Evolutionary conservation across 2,797 vertebrate genomes (phyloP).

Genomic region (Siniperca undulata): DNA sequence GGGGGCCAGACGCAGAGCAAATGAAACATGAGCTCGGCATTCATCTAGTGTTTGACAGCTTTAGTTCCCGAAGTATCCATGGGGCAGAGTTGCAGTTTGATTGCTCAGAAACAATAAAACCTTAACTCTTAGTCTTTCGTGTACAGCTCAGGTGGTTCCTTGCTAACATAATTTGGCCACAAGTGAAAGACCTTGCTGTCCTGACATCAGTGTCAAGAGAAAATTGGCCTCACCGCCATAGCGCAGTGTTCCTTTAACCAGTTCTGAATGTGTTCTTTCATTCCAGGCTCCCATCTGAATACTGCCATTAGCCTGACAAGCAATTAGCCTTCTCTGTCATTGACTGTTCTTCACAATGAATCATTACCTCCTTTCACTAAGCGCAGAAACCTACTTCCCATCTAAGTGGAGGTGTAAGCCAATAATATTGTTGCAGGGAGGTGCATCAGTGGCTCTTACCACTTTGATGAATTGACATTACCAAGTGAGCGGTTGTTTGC

Average conservation of each 20-base stretch:
- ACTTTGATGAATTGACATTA: constrained; percentile 37
- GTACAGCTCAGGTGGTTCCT: not conserved
- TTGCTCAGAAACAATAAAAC: constrained; percentile 50
- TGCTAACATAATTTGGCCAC: constrained; percentile 7
- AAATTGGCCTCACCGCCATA: constrained; percentile 15
- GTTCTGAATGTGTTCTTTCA: constrained; percentile 6
- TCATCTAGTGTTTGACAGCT: constrained; percentile 44
- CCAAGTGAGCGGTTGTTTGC: constrained; percentile 29
- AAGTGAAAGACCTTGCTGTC: constrained; percentile 1
- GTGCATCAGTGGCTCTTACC: not conserved
- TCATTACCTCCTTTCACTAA: constrained; percentile 49
- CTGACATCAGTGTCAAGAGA: constrained; percentile 22
- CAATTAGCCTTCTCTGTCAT: constrained; percentile 52
- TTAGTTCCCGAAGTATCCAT: constrained; percentile 36
- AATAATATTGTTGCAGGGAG: constrained; percentile 20
- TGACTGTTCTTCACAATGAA: constrained; percentile 42
- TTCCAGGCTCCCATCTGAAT: constrained; percentile 20
- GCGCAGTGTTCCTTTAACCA: constrained; percentile 18
- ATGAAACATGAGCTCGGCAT: no score
- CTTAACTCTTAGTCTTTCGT: constrained; percentile 24
- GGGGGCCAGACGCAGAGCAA: no score
- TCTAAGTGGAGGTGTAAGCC: constrained; percentile 34
- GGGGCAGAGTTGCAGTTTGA: constrained; percentile 33
- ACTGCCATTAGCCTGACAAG: constrained; percentile 36
- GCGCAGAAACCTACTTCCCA: constrained; percentile 12